phyloP scores from a whole-genome alignment of 2,113 vertebrate genomes.

The Lathamus discolor region DNA sequence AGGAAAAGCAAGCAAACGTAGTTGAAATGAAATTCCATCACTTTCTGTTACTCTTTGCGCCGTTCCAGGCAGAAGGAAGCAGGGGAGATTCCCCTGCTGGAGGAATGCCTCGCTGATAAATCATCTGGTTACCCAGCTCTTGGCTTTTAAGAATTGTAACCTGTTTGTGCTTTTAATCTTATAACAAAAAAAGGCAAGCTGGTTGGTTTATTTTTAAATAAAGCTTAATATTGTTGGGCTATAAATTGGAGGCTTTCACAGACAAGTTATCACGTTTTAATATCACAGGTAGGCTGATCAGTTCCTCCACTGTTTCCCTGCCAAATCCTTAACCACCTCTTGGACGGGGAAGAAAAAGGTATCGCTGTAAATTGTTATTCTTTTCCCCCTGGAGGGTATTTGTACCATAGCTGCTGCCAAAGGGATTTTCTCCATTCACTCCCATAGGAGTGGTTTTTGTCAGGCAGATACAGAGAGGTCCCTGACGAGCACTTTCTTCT shows the following conservation, averaged over 20 bases:
- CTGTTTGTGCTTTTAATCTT: background rate
- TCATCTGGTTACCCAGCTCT: background rate
- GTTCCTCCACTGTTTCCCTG: background rate
- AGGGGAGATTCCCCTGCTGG: background rate
- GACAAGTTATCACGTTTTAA: background rate
- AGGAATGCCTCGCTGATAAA: background rate
- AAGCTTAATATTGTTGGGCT: background rate
- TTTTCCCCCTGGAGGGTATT: background rate
- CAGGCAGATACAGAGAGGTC: background rate
- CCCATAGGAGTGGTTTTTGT: background rate
- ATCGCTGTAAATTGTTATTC: background rate
- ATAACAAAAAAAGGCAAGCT: background rate
- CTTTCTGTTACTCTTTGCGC: background rate
- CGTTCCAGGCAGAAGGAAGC: background rate
- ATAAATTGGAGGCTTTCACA: background rate
- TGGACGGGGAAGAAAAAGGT: conserved; percentile 6
- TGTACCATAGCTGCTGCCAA: background rate
- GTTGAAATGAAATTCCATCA: background rate
- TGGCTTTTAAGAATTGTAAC: background rate
- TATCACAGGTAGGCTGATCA: background rate
- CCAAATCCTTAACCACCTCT: conserved; percentile 11
- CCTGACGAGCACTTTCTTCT: background rate
- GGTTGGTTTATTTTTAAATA: background rate
- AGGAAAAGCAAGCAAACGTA: background rate
- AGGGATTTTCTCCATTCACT: conserved; percentile 12